Percentiles rank a stretch among this genome's conserved stretches.
These are phyloP conservation scores for Agonopterix arenella DNA, from an alignment of 2,888 invertebrate genomes.

Conservation along the genomic window DNA sequence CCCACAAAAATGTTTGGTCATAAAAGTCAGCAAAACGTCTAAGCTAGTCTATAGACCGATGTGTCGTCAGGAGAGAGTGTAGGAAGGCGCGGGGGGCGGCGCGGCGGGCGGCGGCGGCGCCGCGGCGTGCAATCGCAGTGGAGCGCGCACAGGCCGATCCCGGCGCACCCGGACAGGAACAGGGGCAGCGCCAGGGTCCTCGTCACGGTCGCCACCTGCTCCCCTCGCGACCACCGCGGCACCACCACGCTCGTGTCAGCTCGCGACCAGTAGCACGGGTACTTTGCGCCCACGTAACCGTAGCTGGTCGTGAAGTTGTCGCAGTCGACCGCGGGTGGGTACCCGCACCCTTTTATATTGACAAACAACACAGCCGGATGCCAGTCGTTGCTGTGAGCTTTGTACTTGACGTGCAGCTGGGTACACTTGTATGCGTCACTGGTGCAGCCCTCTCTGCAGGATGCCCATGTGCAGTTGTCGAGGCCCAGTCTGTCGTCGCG, in stretches of 20 bases:
- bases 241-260: constrained; percentile 89
- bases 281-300: constrained; percentile 81
- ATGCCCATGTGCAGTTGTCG: constrained; percentile 88
- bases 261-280: constrained; percentile 83
- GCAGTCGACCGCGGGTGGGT: constrained; percentile 86
- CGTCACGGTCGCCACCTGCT: constrained; percentile 88
- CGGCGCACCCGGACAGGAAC: constrained; percentile 89
- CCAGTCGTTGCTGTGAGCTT: constrained; percentile 64
- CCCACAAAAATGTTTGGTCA: constrained; percentile 19
- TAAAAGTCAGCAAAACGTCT: constrained; percentile 15
- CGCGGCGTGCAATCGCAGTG: constrained; percentile 90
- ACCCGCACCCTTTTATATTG: constrained; percentile 90
- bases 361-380: constrained; percentile 82
- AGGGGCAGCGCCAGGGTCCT: constrained; percentile 90
- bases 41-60: constrained; percentile 63
- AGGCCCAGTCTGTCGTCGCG: constrained; percentile 84
- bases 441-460: constrained; percentile 88
- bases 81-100: constrained; percentile 79
- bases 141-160: constrained; percentile 89
- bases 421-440: constrained; percentile 85
- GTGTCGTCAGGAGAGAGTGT: constrained; percentile 75
- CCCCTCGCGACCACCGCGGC: constrained; percentile 88
- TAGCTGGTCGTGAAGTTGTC: constrained; percentile 84
- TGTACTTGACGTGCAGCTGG: constrained; percentile 81
- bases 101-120: constrained; percentile 80